Conservation (phyloP, 2,113 vertebrate species). For the Cyanocitta stelleri region DNA sequence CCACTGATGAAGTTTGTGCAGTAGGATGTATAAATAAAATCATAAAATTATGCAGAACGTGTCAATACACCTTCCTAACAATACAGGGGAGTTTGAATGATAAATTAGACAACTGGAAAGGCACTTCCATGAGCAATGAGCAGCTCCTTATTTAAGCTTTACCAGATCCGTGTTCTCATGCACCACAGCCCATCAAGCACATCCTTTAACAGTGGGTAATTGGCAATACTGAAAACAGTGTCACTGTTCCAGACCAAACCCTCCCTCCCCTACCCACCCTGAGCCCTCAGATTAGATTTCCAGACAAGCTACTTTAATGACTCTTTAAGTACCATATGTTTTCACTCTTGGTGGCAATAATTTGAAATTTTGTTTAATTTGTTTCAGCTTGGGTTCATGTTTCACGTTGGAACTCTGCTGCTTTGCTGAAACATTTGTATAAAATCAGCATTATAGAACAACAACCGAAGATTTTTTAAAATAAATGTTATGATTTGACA, state of each 20-base stretch:
- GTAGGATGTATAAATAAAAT: not conserved
- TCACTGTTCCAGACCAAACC: not conserved
- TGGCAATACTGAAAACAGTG: not conserved
- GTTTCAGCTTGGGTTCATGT: not conserved
- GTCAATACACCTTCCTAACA: not conserved
- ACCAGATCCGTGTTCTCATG: not conserved
- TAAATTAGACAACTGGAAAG: not conserved
- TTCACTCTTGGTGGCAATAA: not conserved
- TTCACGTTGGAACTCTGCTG: not conserved
- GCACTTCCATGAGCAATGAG: not conserved
- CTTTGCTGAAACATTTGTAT: not conserved
- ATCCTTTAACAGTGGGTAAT: not conserved
- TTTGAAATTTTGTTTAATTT: not conserved
- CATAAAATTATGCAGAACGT: not conserved
- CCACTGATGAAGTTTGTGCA: not conserved
- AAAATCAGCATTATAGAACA: not conserved
- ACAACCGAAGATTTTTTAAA: not conserved
- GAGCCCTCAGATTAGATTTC: not conserved
- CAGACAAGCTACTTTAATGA: not conserved
- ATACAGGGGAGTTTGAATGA: not conserved
- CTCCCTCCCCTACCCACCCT: too few species aligned
- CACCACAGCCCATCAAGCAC: not conserved
- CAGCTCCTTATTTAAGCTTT: not conserved
- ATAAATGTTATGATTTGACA: not conserved
- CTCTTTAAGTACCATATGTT: not conserved